These are phyloP conservation scores for Augochlorella aurata DNA, from an alignment of 2,888 invertebrate species.

Conservation along the genomic window DNA sequence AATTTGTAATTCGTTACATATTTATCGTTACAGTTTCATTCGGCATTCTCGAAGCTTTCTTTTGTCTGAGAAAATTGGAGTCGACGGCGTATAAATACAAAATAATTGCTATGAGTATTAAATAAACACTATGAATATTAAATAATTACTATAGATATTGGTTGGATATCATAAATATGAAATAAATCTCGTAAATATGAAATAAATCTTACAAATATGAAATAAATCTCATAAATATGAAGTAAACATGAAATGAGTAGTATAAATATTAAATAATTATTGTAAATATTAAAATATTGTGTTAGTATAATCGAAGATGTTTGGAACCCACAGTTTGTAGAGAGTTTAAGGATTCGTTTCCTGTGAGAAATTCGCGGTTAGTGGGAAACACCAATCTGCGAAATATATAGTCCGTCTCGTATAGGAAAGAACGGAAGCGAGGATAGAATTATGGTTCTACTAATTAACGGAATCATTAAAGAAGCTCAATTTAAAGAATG, in stretches of 20 bases:
- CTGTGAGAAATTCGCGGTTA: slow-evolving; percentile 16
- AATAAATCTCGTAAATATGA: too few relatives aligned
- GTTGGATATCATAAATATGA: too few relatives aligned
- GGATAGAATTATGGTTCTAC: slow-evolving; percentile 36
- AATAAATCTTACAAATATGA: too few relatives aligned
- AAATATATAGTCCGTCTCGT: slow-evolving; percentile 1
- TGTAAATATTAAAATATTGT: neutral
- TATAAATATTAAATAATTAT: neutral
- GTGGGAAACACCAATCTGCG: slow-evolving; percentile 33
- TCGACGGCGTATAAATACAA: too few relatives aligned
- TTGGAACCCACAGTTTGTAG: neutral
- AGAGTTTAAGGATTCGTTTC: slow-evolving; percentile 3
- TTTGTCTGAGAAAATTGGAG: neutral
- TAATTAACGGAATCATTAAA: slow-evolving; percentile 60
- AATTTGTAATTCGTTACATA: neutral
- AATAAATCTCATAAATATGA: too few relatives aligned
- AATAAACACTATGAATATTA: too few relatives aligned
- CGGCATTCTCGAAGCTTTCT: neutral
- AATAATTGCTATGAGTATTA: too few relatives aligned
- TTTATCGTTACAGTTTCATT: neutral
- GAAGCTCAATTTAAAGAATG: slow-evolving; percentile 42
- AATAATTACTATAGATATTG: too few relatives aligned
- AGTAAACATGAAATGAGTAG: too few relatives aligned
- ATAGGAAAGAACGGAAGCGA: slow-evolving; percentile 28
- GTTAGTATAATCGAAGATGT: neutral